Evolutionary conservation across 2,113 vertebrate genomes (phyloP), one percentile per base, ranked within the genome.

Genomic region (Notarius quadriscutis): DNA sequence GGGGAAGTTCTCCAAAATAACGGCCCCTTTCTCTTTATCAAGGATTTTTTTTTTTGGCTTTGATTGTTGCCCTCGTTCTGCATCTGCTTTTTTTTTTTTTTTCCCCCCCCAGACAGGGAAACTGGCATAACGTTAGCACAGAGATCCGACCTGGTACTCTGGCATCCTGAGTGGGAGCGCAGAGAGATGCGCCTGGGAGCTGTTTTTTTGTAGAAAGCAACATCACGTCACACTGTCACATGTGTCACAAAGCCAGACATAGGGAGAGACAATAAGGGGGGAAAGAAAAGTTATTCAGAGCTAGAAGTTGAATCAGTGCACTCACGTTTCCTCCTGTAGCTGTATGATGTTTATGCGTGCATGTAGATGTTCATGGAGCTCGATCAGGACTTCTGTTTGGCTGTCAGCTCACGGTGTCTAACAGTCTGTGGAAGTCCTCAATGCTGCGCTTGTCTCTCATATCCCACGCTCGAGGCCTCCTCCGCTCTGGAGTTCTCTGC

Each of bases 391-490:
- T 91, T 88, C 60, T 58, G 55, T 1, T 81, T 48, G 63, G 22
- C 20, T 51, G 51, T 69, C 55, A 62, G 27, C 83, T 85, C 80
- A 30, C 87, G 4, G 72, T 63, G 72, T 53, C 75, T 34, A 55
- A 17, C 67, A 71, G 11, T 86, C 81, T 86, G n/a, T 63, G 77
- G 30, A 67, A 80, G 75, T 90, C 84, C 89, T 86, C 91, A 92
- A 91, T 89, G 90, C 83, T 71, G 34, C 41, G 63, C 34, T 94
- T 92, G 94, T 95, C 84, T 92, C 91, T 87, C 88, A 63, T 91
- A 84, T 92, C 90, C 90, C 82, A 82, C 80, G 89, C 87, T 77
- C 65, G 88, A 88, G 69, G 80, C 72, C 84, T 90, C 82, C 86
- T 88, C 63, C 18, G 34, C 55, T 78, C 74, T 20, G 81, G 80